Base-by-base conservation (phyloP, 1,140 invertebrate genomes). In the Anoplolepis gracilipes region DNA sequence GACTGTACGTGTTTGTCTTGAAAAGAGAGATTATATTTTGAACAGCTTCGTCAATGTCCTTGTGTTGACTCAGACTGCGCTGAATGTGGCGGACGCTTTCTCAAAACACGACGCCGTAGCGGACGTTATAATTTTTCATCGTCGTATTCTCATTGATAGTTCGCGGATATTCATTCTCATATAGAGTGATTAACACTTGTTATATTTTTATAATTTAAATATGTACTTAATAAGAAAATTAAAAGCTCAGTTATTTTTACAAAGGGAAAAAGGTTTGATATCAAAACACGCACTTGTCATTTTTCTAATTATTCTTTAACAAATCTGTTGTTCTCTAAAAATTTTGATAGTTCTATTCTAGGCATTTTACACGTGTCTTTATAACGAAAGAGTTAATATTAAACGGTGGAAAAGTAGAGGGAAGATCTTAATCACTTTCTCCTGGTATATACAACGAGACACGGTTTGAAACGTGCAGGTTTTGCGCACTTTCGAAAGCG, bases 401-500 rank as follows among this genome's bases (percentile, higher is more conserved):
- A 1, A 7, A 25, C 36, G 73, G 25, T 25, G 42, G 36, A 19
- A 77, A 77, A 57, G 1, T 42, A 13, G 57, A 28, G 30, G 59
- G 39, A 39, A 77, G 59, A 64, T 77, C 39, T 77, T 77, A 77
- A 77, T 77, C 75, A 77, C 75, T 77, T 77, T 77, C 75, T 77
- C 75, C 28, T 65, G 59, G 39, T 46, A 10, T 77, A 39, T 28
- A 76, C 33, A 36, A 22, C 33, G 57, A 22, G 33, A 25, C 19
- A 62, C 36, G 28, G 19, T n/a, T n/a, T 62, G 73, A 62, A 77
- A 62, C 73, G 57, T 25, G 39, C 59, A 46, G 72, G 59, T 65
- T 77, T 65, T 64, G 59, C 11, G 39, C 57, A 16, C 75, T 77
- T 64, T 77, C 75, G 59, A 64, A 77, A 65, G 6, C 75, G 16